These are phyloP conservation scores for Emydoidea blandingii DNA, from an alignment of 2,797 vertebrate genomes.

Conservation along the genomic window DNA sequence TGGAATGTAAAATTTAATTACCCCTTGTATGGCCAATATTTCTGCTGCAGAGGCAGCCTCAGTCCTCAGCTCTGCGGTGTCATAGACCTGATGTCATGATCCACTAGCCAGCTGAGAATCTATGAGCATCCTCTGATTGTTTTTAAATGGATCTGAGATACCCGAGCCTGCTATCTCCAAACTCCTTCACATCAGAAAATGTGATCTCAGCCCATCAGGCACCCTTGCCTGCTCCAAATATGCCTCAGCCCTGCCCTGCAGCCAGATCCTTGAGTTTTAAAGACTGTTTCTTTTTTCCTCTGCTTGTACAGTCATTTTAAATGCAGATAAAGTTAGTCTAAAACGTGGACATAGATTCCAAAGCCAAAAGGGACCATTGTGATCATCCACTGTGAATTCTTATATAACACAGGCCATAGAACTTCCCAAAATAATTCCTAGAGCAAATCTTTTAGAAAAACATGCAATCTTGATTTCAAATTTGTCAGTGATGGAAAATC, in stretches of 20 bases:
- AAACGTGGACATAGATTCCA: not conserved
- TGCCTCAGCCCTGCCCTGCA: not conserved
- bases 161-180: not conserved
- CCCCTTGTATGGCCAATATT: not conserved
- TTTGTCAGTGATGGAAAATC: too few species aligned
- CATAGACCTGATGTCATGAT: not conserved
- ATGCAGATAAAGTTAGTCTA: not conserved
- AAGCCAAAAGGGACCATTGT: not conserved
- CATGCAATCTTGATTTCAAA: too few species aligned
- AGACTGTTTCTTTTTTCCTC: not conserved
- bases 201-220: not conserved
- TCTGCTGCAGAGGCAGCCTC: not conserved
- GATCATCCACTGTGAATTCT: too few species aligned
- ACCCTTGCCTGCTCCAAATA: not conserved
- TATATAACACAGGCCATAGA: not conserved
- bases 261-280: not conserved
- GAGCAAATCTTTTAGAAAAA: too few species aligned
- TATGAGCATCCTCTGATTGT: not conserved
- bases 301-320: not conserved
- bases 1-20: constrained; percentile 26
- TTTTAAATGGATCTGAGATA: not conserved
- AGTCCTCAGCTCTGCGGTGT: not conserved
- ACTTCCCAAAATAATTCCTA: too few species aligned
- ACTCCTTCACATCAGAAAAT: not conserved
- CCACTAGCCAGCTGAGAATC: not conserved